Evolutionary conservation across 2,888 invertebrate species (phyloP).

Genomic region (Serripes groenlandicus): DNA sequence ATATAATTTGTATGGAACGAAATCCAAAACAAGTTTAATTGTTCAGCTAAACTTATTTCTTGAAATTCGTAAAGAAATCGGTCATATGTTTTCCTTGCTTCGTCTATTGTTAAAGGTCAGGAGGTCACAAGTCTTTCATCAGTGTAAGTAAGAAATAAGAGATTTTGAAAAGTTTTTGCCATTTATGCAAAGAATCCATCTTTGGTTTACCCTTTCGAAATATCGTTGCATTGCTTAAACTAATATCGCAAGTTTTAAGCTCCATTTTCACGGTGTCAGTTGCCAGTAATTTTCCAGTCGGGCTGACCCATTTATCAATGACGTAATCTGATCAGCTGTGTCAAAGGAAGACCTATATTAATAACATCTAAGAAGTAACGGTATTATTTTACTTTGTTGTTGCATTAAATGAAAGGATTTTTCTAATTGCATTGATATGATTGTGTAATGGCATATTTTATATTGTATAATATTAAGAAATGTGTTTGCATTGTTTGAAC

Average conservation of each 20-base stretch:
- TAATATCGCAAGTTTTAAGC: background rate
- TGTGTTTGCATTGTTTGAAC: no score
- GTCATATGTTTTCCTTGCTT: background rate
- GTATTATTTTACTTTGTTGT: no score
- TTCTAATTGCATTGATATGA: no score
- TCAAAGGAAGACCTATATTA: no score
- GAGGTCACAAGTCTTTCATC: background rate
- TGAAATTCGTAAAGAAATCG: background rate
- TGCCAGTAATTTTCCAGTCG: constrained; percentile 21
- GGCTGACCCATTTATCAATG: constrained; percentile 44
- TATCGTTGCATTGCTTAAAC: background rate
- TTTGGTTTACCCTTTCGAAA: background rate
- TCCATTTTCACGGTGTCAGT: background rate
- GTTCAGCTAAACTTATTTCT: no score
- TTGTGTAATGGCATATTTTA: no score
- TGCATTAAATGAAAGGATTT: no score
- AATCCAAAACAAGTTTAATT: no score
- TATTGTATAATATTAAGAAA: no score
- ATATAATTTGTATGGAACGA: no score
- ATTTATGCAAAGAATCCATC: background rate
- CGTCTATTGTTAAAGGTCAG: background rate
- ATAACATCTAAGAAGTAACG: no score
- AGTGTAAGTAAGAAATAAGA: background rate
- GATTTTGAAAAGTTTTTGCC: background rate
- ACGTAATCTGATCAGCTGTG: constrained; percentile 47